phyloP scores from a whole-genome alignment of 2,113 vertebrate species.

The Athene noctua region DNA sequence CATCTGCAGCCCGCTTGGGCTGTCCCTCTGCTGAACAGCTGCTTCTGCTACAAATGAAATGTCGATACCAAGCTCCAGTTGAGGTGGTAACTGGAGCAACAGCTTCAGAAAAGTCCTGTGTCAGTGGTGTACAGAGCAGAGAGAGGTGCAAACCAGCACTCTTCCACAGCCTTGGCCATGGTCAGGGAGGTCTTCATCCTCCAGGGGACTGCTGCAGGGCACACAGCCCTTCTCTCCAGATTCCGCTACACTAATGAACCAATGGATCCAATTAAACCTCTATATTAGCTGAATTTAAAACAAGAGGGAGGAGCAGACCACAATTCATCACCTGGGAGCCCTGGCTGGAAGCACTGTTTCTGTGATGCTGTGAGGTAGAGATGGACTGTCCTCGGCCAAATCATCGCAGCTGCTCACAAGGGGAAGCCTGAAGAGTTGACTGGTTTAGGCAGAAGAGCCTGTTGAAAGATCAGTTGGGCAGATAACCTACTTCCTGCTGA shows the following conservation, averaged over 20 bases:
- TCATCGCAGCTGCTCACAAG: fast-evolving
- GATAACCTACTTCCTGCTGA: neutral
- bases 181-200: neutral
- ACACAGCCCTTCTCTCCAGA: neutral
- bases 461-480: neutral
- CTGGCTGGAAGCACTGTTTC: fast-evolving
- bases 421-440: neutral
- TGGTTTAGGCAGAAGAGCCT: neutral
- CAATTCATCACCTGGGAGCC: neutral
- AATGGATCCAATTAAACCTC: neutral
- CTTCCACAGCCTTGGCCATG: neutral
- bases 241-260: neutral
- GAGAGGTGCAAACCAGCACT: neutral
- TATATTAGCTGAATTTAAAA: neutral
- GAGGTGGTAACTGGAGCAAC: neutral
- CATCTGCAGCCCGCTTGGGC: neutral
- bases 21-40: neutral
- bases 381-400: neutral
- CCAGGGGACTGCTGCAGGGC: neutral
- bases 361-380: neutral
- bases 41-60: neutral
- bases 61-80: neutral
- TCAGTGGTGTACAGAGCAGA: neutral
- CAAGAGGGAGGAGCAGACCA: neutral
- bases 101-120: too few relatives aligned